Conservation (phyloP, 2,797 vertebrate species). For the Sarcophilus harrisii region DNA sequence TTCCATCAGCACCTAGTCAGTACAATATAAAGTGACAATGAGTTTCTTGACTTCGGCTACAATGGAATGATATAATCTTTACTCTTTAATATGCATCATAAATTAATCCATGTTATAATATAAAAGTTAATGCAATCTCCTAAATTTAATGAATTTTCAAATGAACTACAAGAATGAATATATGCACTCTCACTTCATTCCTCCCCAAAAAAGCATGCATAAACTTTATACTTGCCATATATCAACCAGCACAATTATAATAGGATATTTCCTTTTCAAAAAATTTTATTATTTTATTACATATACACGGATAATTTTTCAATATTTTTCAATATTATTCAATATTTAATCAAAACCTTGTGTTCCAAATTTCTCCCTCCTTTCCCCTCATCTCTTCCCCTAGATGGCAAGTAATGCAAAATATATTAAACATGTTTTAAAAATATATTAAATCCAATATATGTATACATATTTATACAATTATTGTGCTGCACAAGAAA, state of each 20-base stretch:
- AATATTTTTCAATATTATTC: no score
- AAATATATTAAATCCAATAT: no score
- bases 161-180: neutral
- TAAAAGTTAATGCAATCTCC: neutral
- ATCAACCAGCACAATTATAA: neutral
- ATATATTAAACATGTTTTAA: no score
- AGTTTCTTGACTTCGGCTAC: neutral
- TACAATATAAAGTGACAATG: conserved; percentile 64
- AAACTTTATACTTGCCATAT: neutral
- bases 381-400: no score
- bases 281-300: no score
- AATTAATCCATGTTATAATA: conserved; percentile 9
- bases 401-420: no score
- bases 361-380: no score
- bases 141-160: conserved; percentile 14
- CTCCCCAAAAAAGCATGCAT: neutral
- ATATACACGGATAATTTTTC: no score
- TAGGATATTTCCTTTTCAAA: no score
- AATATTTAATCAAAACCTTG: no score
- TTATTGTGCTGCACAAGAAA: no score
- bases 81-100: conserved; percentile 1
- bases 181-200: neutral
- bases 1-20: conserved; percentile 91
- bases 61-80: conserved; percentile 17
- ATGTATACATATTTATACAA: no score